phyloP scores from a whole-genome alignment of 2,888 invertebrate genomes.

The Mechanitis mazaeus region DNA sequence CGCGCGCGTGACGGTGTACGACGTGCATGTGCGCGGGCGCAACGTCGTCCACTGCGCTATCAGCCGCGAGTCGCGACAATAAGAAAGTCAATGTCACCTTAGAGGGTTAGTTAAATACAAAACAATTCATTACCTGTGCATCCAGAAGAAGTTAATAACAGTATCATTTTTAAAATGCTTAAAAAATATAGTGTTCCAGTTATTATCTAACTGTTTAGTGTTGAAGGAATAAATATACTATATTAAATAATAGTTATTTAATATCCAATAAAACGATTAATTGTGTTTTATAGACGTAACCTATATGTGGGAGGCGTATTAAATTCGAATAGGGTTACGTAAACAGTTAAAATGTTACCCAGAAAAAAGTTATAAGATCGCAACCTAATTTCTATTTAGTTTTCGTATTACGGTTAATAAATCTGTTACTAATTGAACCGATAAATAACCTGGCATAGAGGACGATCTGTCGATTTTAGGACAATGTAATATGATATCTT shows the following conservation, averaged over 20 bases:
- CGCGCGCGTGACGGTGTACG: conserved; percentile 69
- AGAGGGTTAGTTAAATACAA: conserved; percentile 52
- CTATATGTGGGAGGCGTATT: conserved; percentile 27
- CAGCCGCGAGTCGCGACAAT: conserved; percentile 47
- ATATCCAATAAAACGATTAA: too few species aligned
- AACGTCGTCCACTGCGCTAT: conserved; percentile 42
- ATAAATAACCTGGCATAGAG: conserved; percentile 28
- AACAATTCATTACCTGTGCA: conserved; percentile 39
- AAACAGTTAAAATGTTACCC: conserved; percentile 48
- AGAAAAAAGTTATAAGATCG: conserved; percentile 37
- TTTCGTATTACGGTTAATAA: conserved; percentile 56
- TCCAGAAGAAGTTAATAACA: conserved; percentile 4
- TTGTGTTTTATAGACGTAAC: conserved; percentile 18
- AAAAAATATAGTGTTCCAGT: too few species aligned
- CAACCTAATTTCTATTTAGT: conserved; percentile 47
- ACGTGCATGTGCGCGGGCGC: conserved; percentile 60
- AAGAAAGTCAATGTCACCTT: conserved; percentile 73
- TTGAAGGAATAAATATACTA: too few species aligned
- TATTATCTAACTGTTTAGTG: too few species aligned
- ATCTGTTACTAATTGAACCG: conserved; percentile 34
- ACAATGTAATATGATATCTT: conserved; percentile 16
- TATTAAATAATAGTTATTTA: too few species aligned
- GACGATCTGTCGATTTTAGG: conserved; percentile 30
- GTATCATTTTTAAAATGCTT: too few species aligned
- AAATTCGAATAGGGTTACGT: conserved; percentile 32